Evolutionary conservation across 2,113 vertebrate species (phyloP).

Genomic region (Otocyon megalotis): DNA sequence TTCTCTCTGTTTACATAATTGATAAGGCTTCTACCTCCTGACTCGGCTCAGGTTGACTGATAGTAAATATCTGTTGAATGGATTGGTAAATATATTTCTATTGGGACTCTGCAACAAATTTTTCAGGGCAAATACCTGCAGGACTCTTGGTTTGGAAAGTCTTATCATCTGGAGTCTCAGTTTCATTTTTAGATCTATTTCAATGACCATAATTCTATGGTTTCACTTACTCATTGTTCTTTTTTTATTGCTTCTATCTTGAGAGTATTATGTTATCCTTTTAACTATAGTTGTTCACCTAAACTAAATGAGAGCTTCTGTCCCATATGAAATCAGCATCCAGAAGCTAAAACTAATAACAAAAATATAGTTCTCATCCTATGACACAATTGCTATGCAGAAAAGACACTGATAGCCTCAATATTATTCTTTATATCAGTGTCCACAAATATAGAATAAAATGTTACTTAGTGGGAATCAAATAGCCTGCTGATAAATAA

Average conservation of each 20-base stretch:
- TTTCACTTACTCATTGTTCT: neutral
- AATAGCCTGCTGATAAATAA: neutral
- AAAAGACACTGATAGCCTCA: neutral
- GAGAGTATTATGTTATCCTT: neutral
- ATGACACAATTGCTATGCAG: neutral
- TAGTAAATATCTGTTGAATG: slow-evolving; percentile 33
- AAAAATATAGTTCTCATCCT: neutral
- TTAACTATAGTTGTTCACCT: neutral
- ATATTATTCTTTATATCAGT: neutral
- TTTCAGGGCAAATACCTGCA: neutral
- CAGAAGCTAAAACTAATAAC: neutral
- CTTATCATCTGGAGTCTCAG: neutral
- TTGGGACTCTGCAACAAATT: neutral
- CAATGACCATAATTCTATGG: neutral
- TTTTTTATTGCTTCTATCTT: neutral
- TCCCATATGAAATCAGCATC: neutral
- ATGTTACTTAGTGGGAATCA: neutral
- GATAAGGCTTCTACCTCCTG: neutral
- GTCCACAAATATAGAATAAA: neutral
- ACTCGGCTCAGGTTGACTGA: neutral
- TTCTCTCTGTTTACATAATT: neutral
- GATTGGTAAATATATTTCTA: neutral
- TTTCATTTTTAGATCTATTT: neutral
- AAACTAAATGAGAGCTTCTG: neutral
- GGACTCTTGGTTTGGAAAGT: neutral